Evolutionary conservation across 2,113 vertebrate species (phyloP).

Genomic region (Python bivittatus): DNA sequence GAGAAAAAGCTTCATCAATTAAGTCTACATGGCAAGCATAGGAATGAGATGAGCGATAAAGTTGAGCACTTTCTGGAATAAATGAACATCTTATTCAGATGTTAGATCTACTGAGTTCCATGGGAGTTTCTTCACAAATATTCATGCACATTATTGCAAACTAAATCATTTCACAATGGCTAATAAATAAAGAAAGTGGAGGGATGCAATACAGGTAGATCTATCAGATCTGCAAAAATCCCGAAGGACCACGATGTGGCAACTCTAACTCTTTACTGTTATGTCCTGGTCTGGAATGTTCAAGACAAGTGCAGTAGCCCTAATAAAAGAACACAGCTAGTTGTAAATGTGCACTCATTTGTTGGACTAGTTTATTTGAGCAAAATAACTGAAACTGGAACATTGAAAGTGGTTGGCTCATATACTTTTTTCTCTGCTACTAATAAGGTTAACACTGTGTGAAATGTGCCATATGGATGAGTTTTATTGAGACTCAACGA

Average conservation of each 20-base stretch:
- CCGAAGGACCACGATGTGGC: not conserved
- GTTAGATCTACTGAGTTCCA: too few relatives aligned
- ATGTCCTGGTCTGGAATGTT: not conserved
- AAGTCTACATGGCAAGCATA: not conserved
- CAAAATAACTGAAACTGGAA: slow-evolving; percentile 47
- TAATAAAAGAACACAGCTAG: slow-evolving; percentile 31
- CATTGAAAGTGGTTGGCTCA: slow-evolving; percentile 45
- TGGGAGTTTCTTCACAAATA: too few relatives aligned
- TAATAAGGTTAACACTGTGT: slow-evolving; percentile 64
- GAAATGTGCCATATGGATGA: slow-evolving; percentile 55
- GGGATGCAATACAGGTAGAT: too few relatives aligned
- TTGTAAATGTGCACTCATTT: slow-evolving; percentile 33
- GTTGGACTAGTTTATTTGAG: slow-evolving; percentile 33
- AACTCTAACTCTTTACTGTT: not conserved
- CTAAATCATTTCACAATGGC: too few relatives aligned
- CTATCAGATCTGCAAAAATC: not conserved
- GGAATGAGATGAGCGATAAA: not conserved
- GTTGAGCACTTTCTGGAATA: not conserved
- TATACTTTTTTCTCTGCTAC: slow-evolving; percentile 39
- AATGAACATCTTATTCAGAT: not conserved
- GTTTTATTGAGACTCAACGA: slow-evolving; percentile 59
- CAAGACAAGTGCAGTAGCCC: not conserved
- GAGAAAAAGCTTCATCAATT: too few relatives aligned
- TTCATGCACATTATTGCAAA: too few relatives aligned
- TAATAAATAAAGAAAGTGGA: too few relatives aligned